Conservation (phyloP, 2,888 invertebrate species). For the Rutpela maculata region DNA sequence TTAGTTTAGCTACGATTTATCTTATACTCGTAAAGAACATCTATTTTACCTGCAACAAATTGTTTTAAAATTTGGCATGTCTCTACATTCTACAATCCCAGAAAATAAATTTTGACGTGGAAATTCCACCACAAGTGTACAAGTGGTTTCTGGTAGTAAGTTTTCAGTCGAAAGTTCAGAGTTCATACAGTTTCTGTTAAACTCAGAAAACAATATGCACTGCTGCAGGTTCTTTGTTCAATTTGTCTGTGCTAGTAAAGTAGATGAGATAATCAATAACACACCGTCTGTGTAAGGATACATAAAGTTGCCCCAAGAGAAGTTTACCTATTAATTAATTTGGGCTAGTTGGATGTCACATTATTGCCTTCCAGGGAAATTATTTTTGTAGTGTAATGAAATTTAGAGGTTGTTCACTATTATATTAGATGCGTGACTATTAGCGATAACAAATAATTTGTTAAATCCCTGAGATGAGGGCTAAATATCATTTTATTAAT, state of each 20-base stretch:
- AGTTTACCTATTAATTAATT: constrained; percentile 46
- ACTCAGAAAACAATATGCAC: background rate
- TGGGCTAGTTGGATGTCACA: constrained; percentile 35
- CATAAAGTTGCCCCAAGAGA: constrained; percentile 35
- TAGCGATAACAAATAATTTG: no score
- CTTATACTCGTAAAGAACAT: no score
- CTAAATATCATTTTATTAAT: no score
- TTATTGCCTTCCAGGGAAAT: constrained; percentile 45
- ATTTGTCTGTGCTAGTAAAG: background rate
- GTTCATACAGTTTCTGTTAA: background rate
- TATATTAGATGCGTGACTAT: background rate
- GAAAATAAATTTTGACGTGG: no score
- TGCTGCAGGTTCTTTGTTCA: background rate
- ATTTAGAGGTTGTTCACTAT: constrained; percentile 15
- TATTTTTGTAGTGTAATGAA: constrained; percentile 34
- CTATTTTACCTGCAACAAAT: no score
- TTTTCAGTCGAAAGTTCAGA: background rate
- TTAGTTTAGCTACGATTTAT: no score
- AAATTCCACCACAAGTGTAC: background rate
- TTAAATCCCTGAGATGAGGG: no score
- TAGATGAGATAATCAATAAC: constrained; percentile 17
- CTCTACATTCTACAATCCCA: no score
- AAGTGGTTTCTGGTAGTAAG: background rate
- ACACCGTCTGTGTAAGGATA: constrained; percentile 16
- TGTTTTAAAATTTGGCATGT: no score